Evolutionary conservation across 2,113 vertebrate genomes (phyloP).

Genomic region (Rafetus swinhoei): DNA sequence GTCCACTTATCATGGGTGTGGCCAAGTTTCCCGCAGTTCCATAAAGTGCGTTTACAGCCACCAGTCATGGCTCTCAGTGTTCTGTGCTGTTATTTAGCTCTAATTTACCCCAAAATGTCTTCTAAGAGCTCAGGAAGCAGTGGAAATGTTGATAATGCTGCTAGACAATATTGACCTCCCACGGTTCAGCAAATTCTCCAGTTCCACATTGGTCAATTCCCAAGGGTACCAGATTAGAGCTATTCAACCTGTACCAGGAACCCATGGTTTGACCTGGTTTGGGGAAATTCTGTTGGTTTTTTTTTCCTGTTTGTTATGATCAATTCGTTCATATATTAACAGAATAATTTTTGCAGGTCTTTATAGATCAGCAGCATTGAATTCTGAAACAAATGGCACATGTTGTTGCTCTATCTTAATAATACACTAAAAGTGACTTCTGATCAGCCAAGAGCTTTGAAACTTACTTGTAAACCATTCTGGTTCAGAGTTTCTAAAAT

Average conservation of each 20-base stretch:
- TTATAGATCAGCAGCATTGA: neutral
- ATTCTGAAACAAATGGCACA: neutral
- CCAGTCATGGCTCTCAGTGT: too few species aligned
- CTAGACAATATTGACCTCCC: too few species aligned
- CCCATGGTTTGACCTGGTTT: neutral
- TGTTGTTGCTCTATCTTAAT: fast-evolving
- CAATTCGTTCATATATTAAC: neutral
- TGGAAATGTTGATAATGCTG: too few species aligned
- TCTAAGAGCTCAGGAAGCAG: too few species aligned
- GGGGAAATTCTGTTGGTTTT: neutral
- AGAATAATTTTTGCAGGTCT: neutral
- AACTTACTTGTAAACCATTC: neutral
- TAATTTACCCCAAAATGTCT: too few species aligned
- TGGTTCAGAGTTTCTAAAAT: fast-evolving
- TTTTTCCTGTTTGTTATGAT: neutral
- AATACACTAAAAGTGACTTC: neutral
- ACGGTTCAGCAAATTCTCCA: too few species aligned
- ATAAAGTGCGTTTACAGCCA: too few species aligned
- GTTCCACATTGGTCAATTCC: too few species aligned
- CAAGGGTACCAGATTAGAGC: too few species aligned
- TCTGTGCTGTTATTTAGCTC: too few species aligned
- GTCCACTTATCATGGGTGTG: too few species aligned
- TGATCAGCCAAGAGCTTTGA: neutral
- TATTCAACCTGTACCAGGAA: neutral
- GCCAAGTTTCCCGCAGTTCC: too few species aligned